Base-by-base conservation (phyloP, 1,140 invertebrate genomes). In the Episyrphus balteatus region DNA sequence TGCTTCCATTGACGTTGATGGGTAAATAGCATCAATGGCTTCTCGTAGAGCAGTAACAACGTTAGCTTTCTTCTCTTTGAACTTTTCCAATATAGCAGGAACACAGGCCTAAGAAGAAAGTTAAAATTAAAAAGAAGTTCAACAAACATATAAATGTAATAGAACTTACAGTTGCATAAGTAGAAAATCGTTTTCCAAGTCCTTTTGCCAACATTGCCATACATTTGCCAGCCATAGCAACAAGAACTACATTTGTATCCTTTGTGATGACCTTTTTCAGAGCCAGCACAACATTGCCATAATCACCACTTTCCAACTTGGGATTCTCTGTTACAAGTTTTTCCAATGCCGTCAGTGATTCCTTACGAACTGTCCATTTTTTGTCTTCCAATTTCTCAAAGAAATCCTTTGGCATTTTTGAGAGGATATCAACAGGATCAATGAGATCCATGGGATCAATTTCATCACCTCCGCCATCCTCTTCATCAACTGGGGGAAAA, bases 331-430 rank as follows among this genome's bases (percentile, higher is more conserved):
- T 83, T 1, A 92, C 63, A 3, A 96, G 62, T 47, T 78, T 77
- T 47, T 95, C 85, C 0, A 97, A 66, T 2, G 72, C 71, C 57
- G 94, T 89, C 6, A 99, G 59, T 0, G 84, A 83, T 66, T 98
- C 91, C 67, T 96, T 96, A 9, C 96, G 75, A 43, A 98, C 90
- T 59, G 92, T 87, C 96, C 96, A 99, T 62, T 98, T 98, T 63
- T 97, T 98, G 0, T 88, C 87, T 69, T 98, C 93, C 31, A 92
- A 55, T 70, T 95, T 92, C 8, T 96, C 92, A 61, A 86, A 95
- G 68, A 97, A 99, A 68, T 97, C 90, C 74, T 94, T 94, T 0
- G 92, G 92, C 18, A 98, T 64, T 66, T 93, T 86, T 3, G 86
- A 83, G 0, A 98, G 61, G 57, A 99, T 92, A 61, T 98, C 90